Conservation (phyloP, 2,113 vertebrate genomes). For the Abramis brama region DNA sequence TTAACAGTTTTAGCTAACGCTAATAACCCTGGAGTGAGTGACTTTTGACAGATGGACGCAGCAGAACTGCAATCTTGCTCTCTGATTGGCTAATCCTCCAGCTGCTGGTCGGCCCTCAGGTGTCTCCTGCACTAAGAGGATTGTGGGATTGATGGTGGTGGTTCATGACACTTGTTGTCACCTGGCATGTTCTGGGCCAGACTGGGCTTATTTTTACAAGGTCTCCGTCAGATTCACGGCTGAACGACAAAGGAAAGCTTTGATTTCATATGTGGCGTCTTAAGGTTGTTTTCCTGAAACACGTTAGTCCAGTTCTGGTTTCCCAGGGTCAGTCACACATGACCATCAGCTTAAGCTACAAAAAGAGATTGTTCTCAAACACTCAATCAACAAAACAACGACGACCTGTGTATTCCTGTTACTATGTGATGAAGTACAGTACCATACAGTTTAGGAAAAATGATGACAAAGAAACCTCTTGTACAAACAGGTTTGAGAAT, state of each 20-base stretch:
- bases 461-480: constrained; percentile 15
- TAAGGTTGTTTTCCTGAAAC: constrained; percentile 10
- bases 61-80: not conserved
- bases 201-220: constrained; percentile 43
- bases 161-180: constrained; percentile 45
- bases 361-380: not conserved
- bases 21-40: constrained; percentile 41
- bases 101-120: constrained; percentile 12
- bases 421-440: not conserved
- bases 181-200: constrained; percentile 36
- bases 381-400: not conserved
- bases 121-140: constrained; percentile 30
- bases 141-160: constrained; percentile 34
- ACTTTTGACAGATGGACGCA: constrained; percentile 14
- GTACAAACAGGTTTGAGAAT: constrained; percentile 56
- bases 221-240: too few relatives aligned
- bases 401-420: not conserved
- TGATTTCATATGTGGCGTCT: not conserved
- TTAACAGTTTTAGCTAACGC: not conserved
- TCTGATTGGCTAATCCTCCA: constrained; percentile 43
- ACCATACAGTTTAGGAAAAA: not conserved
- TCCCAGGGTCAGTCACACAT: constrained; percentile 13
- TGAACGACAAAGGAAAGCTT: not conserved
- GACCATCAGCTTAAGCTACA: not conserved
- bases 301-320: not conserved